Percentiles rank a stretch among this genome's conserved stretches.
These are phyloP conservation scores for Meteorus cinctellus DNA, from an alignment of 2,888 invertebrate genomes.

Conservation along the genomic window DNA sequence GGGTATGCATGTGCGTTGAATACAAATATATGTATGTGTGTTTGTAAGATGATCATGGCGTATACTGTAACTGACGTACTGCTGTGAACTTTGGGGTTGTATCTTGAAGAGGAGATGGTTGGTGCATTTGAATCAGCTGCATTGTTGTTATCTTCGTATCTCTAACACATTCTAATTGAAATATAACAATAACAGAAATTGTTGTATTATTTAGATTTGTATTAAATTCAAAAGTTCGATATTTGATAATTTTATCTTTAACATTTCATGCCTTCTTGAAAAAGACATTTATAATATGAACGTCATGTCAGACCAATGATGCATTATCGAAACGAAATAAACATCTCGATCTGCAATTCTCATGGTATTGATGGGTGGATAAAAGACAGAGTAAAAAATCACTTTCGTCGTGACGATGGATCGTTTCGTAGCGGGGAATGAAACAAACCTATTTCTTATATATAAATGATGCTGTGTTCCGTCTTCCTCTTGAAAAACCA, in stretches of 20 bases:
- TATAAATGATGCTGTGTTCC: neutral
- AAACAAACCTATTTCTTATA: neutral
- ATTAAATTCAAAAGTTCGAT: neutral
- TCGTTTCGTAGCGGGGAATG: neutral
- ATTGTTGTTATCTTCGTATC: constrained; percentile 25
- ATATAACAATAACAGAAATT: constrained; percentile 11
- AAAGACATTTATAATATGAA: neutral
- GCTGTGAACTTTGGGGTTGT: constrained; percentile 14
- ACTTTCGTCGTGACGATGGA: neutral
- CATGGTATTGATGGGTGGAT: neutral
- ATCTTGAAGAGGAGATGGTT: constrained; percentile 16
- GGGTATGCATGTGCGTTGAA: neutral
- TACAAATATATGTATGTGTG: neutral
- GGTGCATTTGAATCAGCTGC: neutral
- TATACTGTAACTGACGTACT: constrained; percentile 21
- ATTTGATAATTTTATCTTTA: neutral
- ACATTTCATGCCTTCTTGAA: too few species aligned
- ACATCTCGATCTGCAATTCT: neutral
- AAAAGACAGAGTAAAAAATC: neutral
- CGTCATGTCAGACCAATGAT: neutral
- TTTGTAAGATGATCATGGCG: constrained; percentile 4
- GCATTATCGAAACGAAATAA: too few species aligned
- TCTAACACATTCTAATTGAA: constrained; percentile 1
- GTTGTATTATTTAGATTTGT: neutral
- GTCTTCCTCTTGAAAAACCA: neutral